Base-by-base conservation (phyloP, 2,888 invertebrate genomes). In the Pammene fasciana region DNA sequence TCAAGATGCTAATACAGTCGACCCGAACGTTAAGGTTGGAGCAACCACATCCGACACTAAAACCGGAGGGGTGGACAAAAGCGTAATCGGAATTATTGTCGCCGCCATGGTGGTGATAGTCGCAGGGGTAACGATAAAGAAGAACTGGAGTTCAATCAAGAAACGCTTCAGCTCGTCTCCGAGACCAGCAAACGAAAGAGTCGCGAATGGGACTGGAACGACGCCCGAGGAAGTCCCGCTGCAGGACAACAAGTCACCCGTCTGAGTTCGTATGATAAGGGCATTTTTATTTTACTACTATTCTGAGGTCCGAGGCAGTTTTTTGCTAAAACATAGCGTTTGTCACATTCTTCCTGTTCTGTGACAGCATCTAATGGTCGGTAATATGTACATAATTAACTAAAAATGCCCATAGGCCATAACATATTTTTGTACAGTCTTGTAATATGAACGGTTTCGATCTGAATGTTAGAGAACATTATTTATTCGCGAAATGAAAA, bases 91-190 rank as follows among this genome's bases (percentile, higher is more conserved):
- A 46, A 84, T 94, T 26, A 88, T 94, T 41, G 90, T 93, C 16
- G 93, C 91, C 6, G 93, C 93, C 3, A 90, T 94, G 84, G 85
- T 93, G 5, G 82, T 93, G 6, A 89, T 94, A 2, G 87, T 93
- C 1, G 93, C 93, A 13, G 93, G 91, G 14, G 93, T 94, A 64
- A 89, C 92, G 13, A 86, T 93, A 10, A 94, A 94, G 79, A 94
- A 94, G 82, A 94, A 93, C 79, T 93, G 94, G 89, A 93, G 90
- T 75, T 90, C 90, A n/a, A 90, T 93, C 48, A 89, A 76, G 73
- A 90, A 87, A 67, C 78, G 84, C 65, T 92, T 90, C 72, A 85
- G 85, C 74, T 89, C 90, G 10, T 79, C 86, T 9, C 86, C 89
- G 13, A 84, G 88, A 73, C 78, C 85, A 52, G 84, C 86, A 5